A percentile compares a stretch with the other conserved stretches of the same genome.
Conservation (phyloP, 2,797 vertebrate genomes). For the Tapera naevia region DNA sequence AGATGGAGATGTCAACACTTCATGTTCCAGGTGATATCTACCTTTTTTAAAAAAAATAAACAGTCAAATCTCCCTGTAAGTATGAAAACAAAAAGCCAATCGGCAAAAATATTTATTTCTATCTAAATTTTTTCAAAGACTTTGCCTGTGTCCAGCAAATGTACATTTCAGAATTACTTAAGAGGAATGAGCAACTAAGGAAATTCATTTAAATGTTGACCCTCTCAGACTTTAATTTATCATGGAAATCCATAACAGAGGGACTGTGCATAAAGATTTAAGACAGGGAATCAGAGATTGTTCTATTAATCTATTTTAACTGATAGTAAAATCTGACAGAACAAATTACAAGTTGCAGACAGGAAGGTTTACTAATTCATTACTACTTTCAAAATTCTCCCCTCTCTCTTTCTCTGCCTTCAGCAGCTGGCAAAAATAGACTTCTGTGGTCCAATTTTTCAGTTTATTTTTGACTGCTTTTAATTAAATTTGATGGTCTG, state of each 20-base stretch:
- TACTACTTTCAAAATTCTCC: slow-evolving; percentile 71
- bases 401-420: slow-evolving; percentile 62
- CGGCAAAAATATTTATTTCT: slow-evolving; percentile 49
- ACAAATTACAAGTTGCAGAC: slow-evolving; percentile 71
- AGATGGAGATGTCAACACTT: slow-evolving; percentile 16
- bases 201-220: slow-evolving; percentile 70
- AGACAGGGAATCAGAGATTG: slow-evolving; percentile 62
- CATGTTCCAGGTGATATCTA: neutral
- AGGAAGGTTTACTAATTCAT: slow-evolving; percentile 75
- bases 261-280: slow-evolving; percentile 57
- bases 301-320: slow-evolving; percentile 79
- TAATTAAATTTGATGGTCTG: slow-evolving; percentile 84
- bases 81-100: neutral
- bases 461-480: slow-evolving; percentile 82
- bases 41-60: slow-evolving; percentile 17
- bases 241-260: slow-evolving; percentile 20
- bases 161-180: slow-evolving; percentile 47
- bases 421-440: slow-evolving; percentile 71
- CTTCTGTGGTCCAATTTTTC: slow-evolving; percentile 78
- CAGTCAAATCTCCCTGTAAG: neutral
- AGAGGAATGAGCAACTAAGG: slow-evolving; percentile 44
- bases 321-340: slow-evolving; percentile 76
- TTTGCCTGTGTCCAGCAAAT: slow-evolving; percentile 30
- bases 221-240: slow-evolving; percentile 59
- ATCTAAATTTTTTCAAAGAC: slow-evolving; percentile 26